Evolutionary conservation across 2,888 invertebrate species (phyloP), one percentile per base, ranked within the genome.

Genomic region (Diabrotica balteata): DNA sequence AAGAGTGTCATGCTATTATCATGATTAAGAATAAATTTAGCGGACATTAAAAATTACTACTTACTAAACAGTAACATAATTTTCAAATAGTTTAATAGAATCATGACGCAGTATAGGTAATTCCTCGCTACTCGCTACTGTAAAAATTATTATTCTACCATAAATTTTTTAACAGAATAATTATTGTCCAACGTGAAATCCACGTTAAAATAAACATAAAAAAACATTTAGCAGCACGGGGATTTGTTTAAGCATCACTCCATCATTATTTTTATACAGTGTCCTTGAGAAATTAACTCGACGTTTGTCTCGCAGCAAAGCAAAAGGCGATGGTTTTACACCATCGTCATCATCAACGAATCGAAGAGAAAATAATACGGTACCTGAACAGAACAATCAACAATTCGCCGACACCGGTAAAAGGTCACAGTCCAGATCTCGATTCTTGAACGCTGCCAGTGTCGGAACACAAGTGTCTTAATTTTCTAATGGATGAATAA

Each of bases 391-490:
- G 32, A 32, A 62, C 62, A 61, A 46, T 63, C 53, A 63, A 57
- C 63, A 47, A 63, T 57, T 54, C 54, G 54, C 54, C 63, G 57
- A 57, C 63, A 50, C 57, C 62, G 53, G 50, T 59, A 49, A 67
- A 67, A 67, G 67, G 67, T 67, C 67, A 67, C 67, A 67, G 62
- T 67, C 67, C 59, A 67, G 67, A 67, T 67, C 62, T 63, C 63
- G 58, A 58, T 63, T 57, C 57, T 67, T 58, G 62, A 67, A 47
- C 11, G 32, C 7, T 17, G 43, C 8, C 51, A 32, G 43, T 9
- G 11, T 44, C 22, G 62, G 63, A 32, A 5, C 32, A 32, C 5
- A 32, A 5, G 32, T 4, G 5, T 32, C 32, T 32, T 32, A 32
- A 32, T 32, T 32, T 32, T 32, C 32, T 32, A 32, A 32, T 32